Evolutionary conservation across 2,888 invertebrate genomes (phyloP), one percentile per base, ranked within the genome.

Genomic region (Hesperia comma): DNA sequence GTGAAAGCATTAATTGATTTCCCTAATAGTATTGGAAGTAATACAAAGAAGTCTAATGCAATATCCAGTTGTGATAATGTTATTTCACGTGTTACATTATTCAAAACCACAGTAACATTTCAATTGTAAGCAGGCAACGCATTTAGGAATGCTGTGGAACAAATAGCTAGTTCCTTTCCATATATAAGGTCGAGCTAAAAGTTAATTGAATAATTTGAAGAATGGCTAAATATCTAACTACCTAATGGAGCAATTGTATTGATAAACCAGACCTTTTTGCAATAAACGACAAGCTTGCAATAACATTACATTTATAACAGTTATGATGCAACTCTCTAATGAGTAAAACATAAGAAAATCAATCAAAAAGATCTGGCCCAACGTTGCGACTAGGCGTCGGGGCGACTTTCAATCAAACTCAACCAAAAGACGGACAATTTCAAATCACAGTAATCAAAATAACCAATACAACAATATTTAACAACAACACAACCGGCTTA

Each of bases 221-320:
- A 90, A 90, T 88, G 86, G 82, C 91, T 91, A 91, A 87, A 88
- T 88, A 82, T 86, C 90, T 92, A 92, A 87, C 91, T 91, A 92
- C 87, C 91, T 91, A 92, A 91, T 91, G 89, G 90, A 91, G 90
- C 91, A 88, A 87, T 86, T 82, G 84, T 82, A 85, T 84, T 82
- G 81, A 78, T 80, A 78, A 82, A 84, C 83, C 86, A 86, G 91
- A 88, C 85, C 86, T 85, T 87, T 87, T 87, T 73, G 76, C 75
- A 70, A 76, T 72, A 74, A 74, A 74, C 69, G 71, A 70, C 74
- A 72, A 78, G 72, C 75, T 72, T 73, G 70, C 75, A 76, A 72
- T 76, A 76, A 71, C 74, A 70, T 76, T 73, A 74, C 73, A 74
- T 74, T 74, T 70, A 71, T 72, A 76, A 67, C 49, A 61, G 17